Base-by-base conservation (phyloP, 2,113 vertebrate species). In the Brienomyrus longianalis region DNA sequence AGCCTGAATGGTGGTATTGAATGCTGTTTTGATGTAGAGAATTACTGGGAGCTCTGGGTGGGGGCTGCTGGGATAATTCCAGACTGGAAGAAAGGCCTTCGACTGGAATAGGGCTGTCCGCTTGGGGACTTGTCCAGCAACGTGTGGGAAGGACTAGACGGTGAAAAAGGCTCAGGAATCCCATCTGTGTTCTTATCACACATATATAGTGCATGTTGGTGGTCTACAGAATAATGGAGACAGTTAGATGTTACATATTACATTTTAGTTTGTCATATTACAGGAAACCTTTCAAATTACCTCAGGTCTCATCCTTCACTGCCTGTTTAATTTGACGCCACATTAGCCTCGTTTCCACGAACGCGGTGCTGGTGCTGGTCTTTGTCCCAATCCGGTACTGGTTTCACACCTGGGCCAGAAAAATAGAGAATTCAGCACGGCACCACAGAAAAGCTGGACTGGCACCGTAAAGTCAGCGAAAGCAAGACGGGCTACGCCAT, bases 1-100 rank as follows among this genome's bases (percentile, higher is more conserved):
- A 85, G 23, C 83, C 50, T 54, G 48, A 52, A 48, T 52, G 83
- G 83, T 85, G 89, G 4, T 45, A 86, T 50, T 86, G 54, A 89
- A 62, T 85, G 70, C 23, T 15, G 4, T 62, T 54, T 43, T 80
- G 74, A 13, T 80, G 15, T 19, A 80, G 74, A 80, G 74, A 80
- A 19, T 35, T 39, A 43, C 74, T 80, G 74, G 74, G 74, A 77
- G 74, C 52, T 47, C 7, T 45, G 35, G 56, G 52, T 50, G 52
- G 19, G 48, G 27, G 35, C 35, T 39, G 19, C 21, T 47, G 45
- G 59, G 39, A 54, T 23, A 7, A 27, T 83, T 86, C 56, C 54
- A 23, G 19, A 56, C 27, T 15, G n/a, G 45, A 74, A 31, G n/a
- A 77, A 88, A 88, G 59, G 39, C 39, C 56, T 86, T 86, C 4